phyloP scores from a whole-genome alignment of 2,113 vertebrate genomes.

The Apeltes quadracus region DNA sequence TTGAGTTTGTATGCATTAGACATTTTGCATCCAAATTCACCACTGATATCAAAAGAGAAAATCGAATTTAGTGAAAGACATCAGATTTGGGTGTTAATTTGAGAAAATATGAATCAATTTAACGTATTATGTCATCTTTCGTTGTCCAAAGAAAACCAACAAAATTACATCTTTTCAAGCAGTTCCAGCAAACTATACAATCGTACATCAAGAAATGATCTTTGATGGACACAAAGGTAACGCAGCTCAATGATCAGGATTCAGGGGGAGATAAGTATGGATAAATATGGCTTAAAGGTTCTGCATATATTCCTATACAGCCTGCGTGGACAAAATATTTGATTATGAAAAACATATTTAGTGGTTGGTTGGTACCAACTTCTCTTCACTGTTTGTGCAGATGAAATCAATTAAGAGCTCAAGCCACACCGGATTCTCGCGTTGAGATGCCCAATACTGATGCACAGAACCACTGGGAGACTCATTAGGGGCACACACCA shows the following conservation, averaged over 20 bases:
- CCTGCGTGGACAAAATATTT: constrained; percentile 5
- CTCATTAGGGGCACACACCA: not conserved
- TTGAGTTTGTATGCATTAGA: not conserved
- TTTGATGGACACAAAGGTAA: not conserved
- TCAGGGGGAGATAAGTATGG: constrained; percentile 31
- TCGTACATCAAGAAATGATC: constrained; percentile 33
- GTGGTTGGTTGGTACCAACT: not conserved
- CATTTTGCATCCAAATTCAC: not conserved
- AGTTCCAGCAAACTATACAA: constrained; percentile 40
- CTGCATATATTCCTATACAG: constrained; percentile 40
- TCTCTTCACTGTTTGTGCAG: not conserved
- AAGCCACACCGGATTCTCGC: not conserved
- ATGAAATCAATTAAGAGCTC: not conserved
- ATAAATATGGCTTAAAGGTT: constrained; percentile 51
- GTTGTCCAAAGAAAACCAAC: not conserved
- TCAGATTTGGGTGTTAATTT: not conserved
- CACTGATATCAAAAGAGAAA: not conserved
- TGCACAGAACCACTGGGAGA: not conserved
- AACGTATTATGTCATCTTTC: not conserved
- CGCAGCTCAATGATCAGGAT: not conserved
- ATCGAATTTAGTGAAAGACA: not conserved
- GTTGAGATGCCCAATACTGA: constrained; percentile 14
- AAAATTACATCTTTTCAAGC: constrained; percentile 24
- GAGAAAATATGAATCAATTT: not conserved
- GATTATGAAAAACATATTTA: constrained; percentile 9